These are phyloP conservation scores for Apis cerana DNA, from an alignment of 1,140 invertebrate genomes.

Conservation along the genomic window DNA sequence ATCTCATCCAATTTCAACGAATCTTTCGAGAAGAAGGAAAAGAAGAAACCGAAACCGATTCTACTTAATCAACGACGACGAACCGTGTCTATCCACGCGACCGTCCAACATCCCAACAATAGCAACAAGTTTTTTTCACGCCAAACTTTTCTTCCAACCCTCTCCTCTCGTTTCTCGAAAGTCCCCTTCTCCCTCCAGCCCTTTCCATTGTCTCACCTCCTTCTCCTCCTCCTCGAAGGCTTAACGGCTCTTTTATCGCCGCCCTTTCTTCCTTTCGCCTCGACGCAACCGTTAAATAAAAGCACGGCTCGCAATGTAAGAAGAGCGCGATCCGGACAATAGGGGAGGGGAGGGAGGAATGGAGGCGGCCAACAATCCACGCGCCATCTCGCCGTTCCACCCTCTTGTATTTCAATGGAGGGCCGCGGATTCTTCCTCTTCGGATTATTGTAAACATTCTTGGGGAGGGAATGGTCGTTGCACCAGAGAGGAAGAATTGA, in stretches of 20 bases:
- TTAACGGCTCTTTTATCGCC: conserved; percentile 61
- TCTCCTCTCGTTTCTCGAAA: not conserved
- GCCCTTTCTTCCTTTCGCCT: conserved; percentile 42
- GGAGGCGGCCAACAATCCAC: conserved; percentile 49
- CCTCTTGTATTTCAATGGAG: conserved; percentile 24
- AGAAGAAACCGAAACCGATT: too few relatives aligned
- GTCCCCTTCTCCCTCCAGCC: not conserved
- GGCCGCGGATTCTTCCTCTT: conserved; percentile 11
- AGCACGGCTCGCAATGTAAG: conserved; percentile 41
- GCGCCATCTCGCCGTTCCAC: not conserved
- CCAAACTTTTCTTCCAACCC: not conserved
- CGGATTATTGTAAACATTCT: conserved; percentile 51
- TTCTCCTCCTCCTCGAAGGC: conserved; percentile 40
- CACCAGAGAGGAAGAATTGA: not conserved
- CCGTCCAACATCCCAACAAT: not conserved
- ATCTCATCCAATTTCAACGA: too few relatives aligned
- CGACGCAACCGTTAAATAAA: conserved; percentile 50
- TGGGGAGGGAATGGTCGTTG: not conserved
- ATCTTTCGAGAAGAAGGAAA: too few relatives aligned
- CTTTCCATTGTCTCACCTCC: conserved; percentile 39
- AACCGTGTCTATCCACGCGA: not conserved
- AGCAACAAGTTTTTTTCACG: conserved; percentile 34
- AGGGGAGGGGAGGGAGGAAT: not conserved
- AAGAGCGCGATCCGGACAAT: conserved; percentile 43
- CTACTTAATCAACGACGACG: too few relatives aligned